A percentile compares a stretch with the other conserved stretches of the same genome.
phyloP scores from a whole-genome alignment of 2,888 invertebrate species.

The Tachina lurida region DNA sequence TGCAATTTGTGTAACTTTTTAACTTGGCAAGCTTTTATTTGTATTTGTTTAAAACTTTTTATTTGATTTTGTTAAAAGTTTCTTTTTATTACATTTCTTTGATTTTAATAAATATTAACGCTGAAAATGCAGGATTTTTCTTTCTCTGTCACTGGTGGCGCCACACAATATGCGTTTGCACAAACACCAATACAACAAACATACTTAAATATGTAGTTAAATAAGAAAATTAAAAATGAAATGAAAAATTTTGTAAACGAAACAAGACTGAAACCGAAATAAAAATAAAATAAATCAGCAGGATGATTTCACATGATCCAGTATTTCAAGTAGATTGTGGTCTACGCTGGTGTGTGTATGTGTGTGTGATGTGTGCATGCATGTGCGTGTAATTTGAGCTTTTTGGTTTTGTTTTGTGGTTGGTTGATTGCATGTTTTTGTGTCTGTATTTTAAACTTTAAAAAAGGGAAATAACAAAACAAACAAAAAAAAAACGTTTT shows the following conservation, averaged over 20 bases:
- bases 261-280: constrained; percentile 19
- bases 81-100: constrained; percentile 19
- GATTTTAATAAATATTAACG: constrained; percentile 30
- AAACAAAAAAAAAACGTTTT: constrained; percentile 46
- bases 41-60: not conserved
- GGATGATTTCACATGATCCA: constrained; percentile 30
- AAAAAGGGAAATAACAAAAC: constrained; percentile 57
- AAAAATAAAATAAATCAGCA: constrained; percentile 25
- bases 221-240: constrained; percentile 31
- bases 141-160: constrained; percentile 54
- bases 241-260: not conserved
- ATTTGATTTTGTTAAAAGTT: constrained; percentile 12
- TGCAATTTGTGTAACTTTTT: constrained; percentile 24
- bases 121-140: constrained; percentile 12
- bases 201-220: constrained; percentile 33
- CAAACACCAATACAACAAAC: constrained; percentile 25
- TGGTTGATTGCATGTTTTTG: constrained; percentile 38
- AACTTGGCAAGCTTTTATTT: not conserved
- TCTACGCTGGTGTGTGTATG: not conserved
- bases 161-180: constrained; percentile 60
- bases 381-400: constrained; percentile 14
- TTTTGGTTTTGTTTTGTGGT: constrained; percentile 55
- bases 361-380: constrained; percentile 6
- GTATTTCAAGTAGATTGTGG: not conserved
- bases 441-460: constrained; percentile 54